These are phyloP conservation scores for Brachionus paranguensis DNA, from an alignment of 1,140 invertebrate species.

Conservation along the genomic window DNA sequence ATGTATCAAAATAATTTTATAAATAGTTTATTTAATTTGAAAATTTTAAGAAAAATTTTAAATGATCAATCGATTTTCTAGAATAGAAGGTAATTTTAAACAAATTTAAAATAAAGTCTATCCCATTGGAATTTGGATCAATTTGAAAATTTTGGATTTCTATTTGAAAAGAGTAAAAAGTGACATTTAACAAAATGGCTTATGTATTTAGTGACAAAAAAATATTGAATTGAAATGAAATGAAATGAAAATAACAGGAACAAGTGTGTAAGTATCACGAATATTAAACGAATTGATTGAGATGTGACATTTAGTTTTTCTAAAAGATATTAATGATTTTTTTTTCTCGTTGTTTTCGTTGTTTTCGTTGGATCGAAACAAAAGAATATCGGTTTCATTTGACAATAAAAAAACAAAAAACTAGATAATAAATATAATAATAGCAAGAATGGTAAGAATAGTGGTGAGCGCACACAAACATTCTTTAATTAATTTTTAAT, in stretches of 20 bases:
- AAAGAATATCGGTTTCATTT: background rate
- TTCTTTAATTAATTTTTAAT: constrained; percentile 26
- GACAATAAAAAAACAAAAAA: background rate
- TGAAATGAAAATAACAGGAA: background rate
- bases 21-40: no score
- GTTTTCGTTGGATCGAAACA: background rate
- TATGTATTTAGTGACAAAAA: background rate
- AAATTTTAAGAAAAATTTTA: no score
- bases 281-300: background rate
- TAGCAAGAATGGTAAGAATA: background rate
- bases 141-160: no score
- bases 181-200: background rate
- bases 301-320: background rate
- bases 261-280: background rate
- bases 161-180: background rate
- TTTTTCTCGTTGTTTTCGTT: no score
- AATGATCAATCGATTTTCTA: no score
- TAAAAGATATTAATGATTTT: background rate
- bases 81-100: no score
- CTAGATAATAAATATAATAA: background rate
- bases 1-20: no score
- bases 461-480: background rate
- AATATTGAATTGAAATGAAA: background rate
- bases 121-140: no score
- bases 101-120: no score